Evolutionary conservation across 1,140 invertebrate genomes (phyloP).

Genomic region (Dicyema japonicum): DNA sequence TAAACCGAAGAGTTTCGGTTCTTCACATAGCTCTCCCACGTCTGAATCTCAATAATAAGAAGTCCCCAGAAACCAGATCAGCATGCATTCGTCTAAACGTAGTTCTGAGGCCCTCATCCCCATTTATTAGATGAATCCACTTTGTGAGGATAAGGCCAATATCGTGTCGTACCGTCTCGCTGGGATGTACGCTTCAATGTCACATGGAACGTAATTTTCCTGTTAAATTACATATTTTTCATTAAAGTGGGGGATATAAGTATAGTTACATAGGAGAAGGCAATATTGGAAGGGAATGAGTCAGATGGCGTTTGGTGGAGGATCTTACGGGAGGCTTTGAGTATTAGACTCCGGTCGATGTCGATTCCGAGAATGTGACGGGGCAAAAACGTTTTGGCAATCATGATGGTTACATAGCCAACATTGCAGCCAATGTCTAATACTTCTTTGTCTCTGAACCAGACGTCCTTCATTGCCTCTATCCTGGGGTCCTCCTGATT

Average conservation of each 20-base stretch:
- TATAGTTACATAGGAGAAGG: too few relatives aligned
- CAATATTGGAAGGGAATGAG: too few relatives aligned
- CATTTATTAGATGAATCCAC: constrained; percentile 85
- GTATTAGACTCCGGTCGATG: constrained; percentile 62
- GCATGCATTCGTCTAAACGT: constrained; percentile 53
- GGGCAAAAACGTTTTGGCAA: constrained; percentile 49
- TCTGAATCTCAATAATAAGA: constrained; percentile 63
- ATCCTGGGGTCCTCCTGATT: constrained; percentile 45
- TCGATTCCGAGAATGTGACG: constrained; percentile 60
- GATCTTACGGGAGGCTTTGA: too few relatives aligned
- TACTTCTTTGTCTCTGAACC: constrained; percentile 58
- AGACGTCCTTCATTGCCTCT: constrained; percentile 39
- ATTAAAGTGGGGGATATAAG: too few relatives aligned
- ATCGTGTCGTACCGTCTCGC: constrained; percentile 78
- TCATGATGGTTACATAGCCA: constrained; percentile 45
- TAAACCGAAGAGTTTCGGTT: too few relatives aligned
- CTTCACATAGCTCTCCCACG: constrained; percentile 45
- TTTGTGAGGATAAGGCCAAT: constrained; percentile 75
- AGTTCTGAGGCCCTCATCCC: constrained; percentile 63
- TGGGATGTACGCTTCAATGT: too few relatives aligned
- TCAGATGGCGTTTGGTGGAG: too few relatives aligned
- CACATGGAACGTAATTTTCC: too few relatives aligned
- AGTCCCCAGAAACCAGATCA: constrained; percentile 57
- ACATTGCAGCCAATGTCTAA: constrained; percentile 89
- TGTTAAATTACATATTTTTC: too few relatives aligned